Base-by-base conservation (phyloP, 2,888 invertebrate genomes). In the Archips xylosteana region DNA sequence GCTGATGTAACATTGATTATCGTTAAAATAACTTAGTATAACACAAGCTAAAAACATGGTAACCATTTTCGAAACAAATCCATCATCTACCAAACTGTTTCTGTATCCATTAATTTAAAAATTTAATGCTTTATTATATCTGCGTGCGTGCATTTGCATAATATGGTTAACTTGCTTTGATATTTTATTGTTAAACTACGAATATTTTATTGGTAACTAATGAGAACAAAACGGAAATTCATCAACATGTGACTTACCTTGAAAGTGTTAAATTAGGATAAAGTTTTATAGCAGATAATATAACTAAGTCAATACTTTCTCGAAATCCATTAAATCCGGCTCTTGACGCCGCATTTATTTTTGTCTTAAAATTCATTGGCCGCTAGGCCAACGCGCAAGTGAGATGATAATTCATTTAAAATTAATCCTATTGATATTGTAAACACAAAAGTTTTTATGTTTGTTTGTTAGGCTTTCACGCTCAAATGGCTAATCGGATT, bases 341-440 rank as follows among this genome's bases (percentile, higher is more conserved):
- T 68, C 63, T 67, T 63, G 67, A 15, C 34, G 64, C 66, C 9
- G 54, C 60, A 67, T 67, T 67, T 49, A 73, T 73, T 73, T 73
- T 73, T 63, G 47, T 68, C 72, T 73, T 68, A 63, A 73, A 63
- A 63, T 63, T 68, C 57, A 66, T 71, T 65, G 65, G 59, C 60
- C 65, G 60, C 71, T n/a, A n/a, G 49, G 32, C 36, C 62, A 47
- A 63, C 60, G 54, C 71, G 34, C 62, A 59, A 68, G 72, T 57
- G 62, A 63, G 72, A 71, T 61, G 60, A 63, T 62, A 71, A 71
- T 59, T 23, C 0, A 23, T 23, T 23, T 23, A 23, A 23, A 23
- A 23, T 23, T 23, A 23, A 23, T 23, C 23, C 23, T 23, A 23
- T 23, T 1, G 1, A 23, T 23, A 23, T 23, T 23, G 23, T 23